These are phyloP conservation scores for Odiellus spinosus DNA, from an alignment of 2,888 invertebrate genomes.

Conservation along the genomic window DNA sequence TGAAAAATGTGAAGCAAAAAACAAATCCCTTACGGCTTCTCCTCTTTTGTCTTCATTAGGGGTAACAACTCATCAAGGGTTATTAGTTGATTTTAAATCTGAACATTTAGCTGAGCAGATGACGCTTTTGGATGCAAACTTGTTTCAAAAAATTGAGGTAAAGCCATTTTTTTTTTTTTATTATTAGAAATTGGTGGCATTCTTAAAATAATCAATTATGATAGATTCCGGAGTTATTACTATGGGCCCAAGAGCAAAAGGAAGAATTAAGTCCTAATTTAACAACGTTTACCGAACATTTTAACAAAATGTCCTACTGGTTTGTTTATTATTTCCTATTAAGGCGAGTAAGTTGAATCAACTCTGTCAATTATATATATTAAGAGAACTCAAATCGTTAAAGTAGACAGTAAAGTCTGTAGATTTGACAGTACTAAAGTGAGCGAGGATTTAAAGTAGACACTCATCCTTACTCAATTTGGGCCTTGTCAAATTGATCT, in stretches of 20 bases:
- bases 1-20: conserved; percentile 54
- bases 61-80: conserved; percentile 34
- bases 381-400: too few species aligned
- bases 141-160: conserved; percentile 82
- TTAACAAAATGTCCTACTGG: conserved; percentile 99
- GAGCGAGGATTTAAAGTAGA: too few species aligned
- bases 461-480: too few species aligned
- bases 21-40: conserved; percentile 30
- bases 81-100: conserved; percentile 53
- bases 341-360: too few species aligned
- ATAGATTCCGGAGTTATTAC: conserved; percentile 77
- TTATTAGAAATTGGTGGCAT: neutral
- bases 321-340: too few species aligned
- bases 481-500: too few species aligned
- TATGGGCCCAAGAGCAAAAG: conserved; percentile 94
- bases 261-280: conserved; percentile 94
- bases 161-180: too few species aligned
- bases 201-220: conserved; percentile 5
- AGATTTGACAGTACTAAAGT: too few species aligned
- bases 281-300: conserved; percentile 93
- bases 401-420: too few species aligned
- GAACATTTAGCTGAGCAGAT: conserved; percentile 94
- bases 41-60: conserved; percentile 37
- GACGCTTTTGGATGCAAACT: conserved; percentile 85
- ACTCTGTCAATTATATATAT: too few species aligned